Percentiles rank a stretch among this genome's conserved stretches.
phyloP scores from a whole-genome alignment of 2,797 vertebrate genomes.

The Helicolenus hilgendorfi region DNA sequence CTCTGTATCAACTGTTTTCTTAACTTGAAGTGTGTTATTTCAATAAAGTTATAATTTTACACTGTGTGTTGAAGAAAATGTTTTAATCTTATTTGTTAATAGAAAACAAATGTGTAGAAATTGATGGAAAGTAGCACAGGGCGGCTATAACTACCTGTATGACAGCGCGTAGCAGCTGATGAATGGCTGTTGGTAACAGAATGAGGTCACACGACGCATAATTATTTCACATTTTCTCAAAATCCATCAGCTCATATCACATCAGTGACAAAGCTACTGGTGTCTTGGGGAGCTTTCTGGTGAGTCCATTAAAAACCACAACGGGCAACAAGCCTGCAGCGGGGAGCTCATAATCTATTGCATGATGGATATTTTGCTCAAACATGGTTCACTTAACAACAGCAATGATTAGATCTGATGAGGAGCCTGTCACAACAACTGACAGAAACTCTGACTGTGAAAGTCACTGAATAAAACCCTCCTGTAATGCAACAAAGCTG shows the following conservation, averaged over 20 bases:
- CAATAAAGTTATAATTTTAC: no score
- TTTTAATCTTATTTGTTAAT: no score
- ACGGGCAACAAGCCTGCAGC: not conserved
- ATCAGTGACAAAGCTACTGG: constrained; percentile 3
- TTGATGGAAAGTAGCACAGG: not conserved
- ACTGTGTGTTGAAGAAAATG: no score
- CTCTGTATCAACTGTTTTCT: not conserved
- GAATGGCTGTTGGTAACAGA: not conserved
- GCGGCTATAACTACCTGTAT: not conserved
- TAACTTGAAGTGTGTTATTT: not conserved
- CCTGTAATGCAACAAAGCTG: not conserved
- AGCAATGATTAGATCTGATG: not conserved
- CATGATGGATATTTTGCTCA: not conserved
- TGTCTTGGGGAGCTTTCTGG: not conserved
- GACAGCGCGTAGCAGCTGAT: not conserved
- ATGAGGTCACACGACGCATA: not conserved
- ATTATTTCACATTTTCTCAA: constrained; percentile 20
- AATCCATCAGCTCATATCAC: constrained; percentile 3
- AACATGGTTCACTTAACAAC: constrained; percentile 7
- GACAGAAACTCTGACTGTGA: not conserved
- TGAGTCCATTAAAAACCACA: constrained; percentile 42
- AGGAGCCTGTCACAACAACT: not conserved
- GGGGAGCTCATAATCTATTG: not conserved
- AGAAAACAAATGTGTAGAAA: no score
- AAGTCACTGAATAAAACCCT: not conserved